A percentile compares a stretch with the other conserved stretches of the same genome.
phyloP scores from a whole-genome alignment of 2,888 invertebrate genomes.

The Meliscaeva auricollis region DNA sequence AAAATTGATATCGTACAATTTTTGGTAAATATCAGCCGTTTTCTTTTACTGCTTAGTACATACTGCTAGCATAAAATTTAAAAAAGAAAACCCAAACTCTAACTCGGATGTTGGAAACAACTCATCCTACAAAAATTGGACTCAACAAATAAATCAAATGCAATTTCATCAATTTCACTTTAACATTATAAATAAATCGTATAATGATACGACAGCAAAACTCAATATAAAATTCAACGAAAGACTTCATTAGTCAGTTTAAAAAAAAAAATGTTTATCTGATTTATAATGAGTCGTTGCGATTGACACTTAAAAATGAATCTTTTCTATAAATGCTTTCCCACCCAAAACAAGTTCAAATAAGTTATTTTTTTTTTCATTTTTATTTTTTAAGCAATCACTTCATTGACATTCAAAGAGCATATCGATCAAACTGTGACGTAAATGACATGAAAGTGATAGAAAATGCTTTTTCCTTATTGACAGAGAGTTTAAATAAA shows the following conservation, averaged over 20 bases:
- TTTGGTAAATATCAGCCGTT: too few relatives aligned
- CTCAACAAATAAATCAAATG: slow-evolving; percentile 13
- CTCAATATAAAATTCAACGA: too few relatives aligned
- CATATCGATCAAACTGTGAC: slow-evolving; percentile 35
- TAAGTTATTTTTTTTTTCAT: neutral
- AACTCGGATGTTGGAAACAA: too few relatives aligned
- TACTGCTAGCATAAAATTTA: too few relatives aligned
- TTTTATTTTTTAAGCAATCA: neutral
- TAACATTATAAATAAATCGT: neutral
- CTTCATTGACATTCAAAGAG: neutral
- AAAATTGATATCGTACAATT: too few relatives aligned
- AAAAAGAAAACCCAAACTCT: too few relatives aligned
- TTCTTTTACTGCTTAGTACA: too few relatives aligned
- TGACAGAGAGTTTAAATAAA: slow-evolving; percentile 24
- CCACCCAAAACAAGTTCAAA: too few relatives aligned
- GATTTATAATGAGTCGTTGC: neutral
- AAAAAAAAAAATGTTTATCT: slow-evolving; percentile 7
- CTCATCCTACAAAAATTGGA: too few relatives aligned
- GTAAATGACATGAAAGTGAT: slow-evolving; percentile 36
- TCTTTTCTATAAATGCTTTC: neutral
- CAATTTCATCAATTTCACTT: slow-evolving; percentile 8
- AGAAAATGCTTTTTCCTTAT: slow-evolving; percentile 1
- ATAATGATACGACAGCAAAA: too few relatives aligned
- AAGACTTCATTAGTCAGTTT: neutral
- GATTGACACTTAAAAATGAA: slow-evolving; percentile 11